Evolutionary conservation across 2,888 invertebrate genomes (phyloP), one percentile per base, ranked within the genome.

Genomic region (Cephus sareptanus): DNA sequence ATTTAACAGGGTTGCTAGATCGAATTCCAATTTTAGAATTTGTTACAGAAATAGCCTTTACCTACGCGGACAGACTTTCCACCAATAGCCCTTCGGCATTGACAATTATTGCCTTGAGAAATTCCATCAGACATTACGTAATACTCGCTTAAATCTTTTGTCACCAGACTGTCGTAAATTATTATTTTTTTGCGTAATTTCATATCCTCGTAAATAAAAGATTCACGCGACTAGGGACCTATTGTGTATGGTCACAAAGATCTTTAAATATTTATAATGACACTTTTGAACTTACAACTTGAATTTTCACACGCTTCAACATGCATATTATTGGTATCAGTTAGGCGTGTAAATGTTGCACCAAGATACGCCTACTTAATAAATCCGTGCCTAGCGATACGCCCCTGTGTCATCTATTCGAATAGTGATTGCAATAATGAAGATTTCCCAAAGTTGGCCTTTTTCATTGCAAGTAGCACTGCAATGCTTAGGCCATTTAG

Each of bases 11-110:
- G 74, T 80, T 79, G 77, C 77, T 76, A 71, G 79, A 84, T 83
- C 80, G 81, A 75, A 82, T 83, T 84, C 79, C 80, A 75, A 80
- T 83, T 82, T 83, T 83, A 77, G 75, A 80, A 74, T 71, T 15
- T 71, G 71, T 23, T 33, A 71, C 71, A 34, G 34, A 71, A 71
- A 71, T 71, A 71, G 34, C 56, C 23, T 56, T 56, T 56, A 56
- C 56, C 56, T 56, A 56, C 56, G 56, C 56, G 56, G 23, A 23
- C 6, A 56, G 23, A 23, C 56, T 23, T 56, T 56, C 23, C 56
- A 56, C 80, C 77, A 74, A 79, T 34, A n/a, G 33, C 74, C 34
- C 40, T 74, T 78, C 74, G 69, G 76, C 76, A 78, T 78, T 30
- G 69, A 37, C 33, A 35, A 40, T 68, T 75, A 76, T 80, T 75